Base-by-base conservation (phyloP, 2,888 invertebrate genomes). In the Eueremaeus valkanovi region DNA sequence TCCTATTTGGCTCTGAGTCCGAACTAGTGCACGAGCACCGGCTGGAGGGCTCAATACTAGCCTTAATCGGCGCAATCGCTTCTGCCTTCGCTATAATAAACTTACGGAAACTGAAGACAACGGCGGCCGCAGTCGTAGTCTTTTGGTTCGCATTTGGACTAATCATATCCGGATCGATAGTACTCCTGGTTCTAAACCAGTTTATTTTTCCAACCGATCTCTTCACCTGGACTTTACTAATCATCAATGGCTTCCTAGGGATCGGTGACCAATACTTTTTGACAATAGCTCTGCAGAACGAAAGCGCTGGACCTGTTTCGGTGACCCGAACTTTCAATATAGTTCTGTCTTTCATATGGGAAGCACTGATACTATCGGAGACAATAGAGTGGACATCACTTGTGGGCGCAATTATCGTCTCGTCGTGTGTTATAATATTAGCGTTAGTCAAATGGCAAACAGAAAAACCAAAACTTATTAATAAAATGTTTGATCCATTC, bases 271-370 rank as follows among this genome's bases (percentile, higher is more conserved):
- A 77, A 49, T 92, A 93, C 80, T 85, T 93, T 76, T 84, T 94
- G 45, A 94, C 94, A 18, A 86, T 92, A 82, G 91, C 93, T 3
- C 85, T 93, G 78, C 93, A 93, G 83, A 87, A 93, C 84, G 94
- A 94, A 82, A 92, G 93, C 84, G 94, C 93, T 2, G 93, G 93
- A 0, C 93, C 93, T 24, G 93, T 94, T 3, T 91, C 94, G 0
- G 92, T 94, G 78, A 93, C 93, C n/a, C 87, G 94, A 29, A 92
- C 93, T 75, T 91, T 92, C 24, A 93, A 93, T 83, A 93, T 94
- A 80, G 92, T 93, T 0, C 92, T 93, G 84, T 93, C 93, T 2
- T 94, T 94, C 82, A 86, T 93, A 78, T 93, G 93, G 92, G 93
- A 94, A 84, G 72, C 73, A 1, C 42, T 72, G 1, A 68, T 77